A percentile compares a stretch with the other conserved stretches of the same genome.
Conservation (phyloP, 2,797 vertebrate genomes). For the Calcarius lapponicus region DNA sequence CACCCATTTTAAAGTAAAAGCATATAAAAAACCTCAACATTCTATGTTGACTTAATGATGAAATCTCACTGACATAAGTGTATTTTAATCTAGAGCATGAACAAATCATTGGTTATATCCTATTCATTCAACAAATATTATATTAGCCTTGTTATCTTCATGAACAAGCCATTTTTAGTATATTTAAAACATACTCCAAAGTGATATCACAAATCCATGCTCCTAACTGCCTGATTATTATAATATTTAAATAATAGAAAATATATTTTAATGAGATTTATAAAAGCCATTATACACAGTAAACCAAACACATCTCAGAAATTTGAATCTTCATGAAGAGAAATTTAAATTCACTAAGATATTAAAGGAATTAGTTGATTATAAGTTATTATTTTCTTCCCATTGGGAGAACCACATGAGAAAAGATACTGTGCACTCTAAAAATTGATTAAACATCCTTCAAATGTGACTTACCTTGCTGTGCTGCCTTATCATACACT, state of each 20-base stretch:
- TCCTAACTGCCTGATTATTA: background rate
- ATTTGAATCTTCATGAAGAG: background rate
- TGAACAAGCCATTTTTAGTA: background rate
- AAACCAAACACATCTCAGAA: background rate
- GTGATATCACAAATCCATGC: background rate
- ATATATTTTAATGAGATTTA: background rate
- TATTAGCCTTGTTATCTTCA: background rate
- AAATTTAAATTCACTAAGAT: background rate
- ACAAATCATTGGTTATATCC: background rate
- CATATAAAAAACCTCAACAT: background rate
- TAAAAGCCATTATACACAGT: background rate
- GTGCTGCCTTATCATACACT: conserved; percentile 91
- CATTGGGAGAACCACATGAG: background rate
- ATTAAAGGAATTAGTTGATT: background rate
- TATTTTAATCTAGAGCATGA: background rate
- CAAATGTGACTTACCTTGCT: conserved; percentile 84
- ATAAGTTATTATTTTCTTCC: background rate
- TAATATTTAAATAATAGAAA: background rate
- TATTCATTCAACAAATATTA: background rate
- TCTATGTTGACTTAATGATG: background rate
- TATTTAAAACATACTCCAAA: background rate
- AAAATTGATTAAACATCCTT: background rate
- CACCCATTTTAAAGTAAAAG: background rate
- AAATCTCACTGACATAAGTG: background rate
- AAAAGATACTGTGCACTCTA: background rate